Conservation (phyloP, 2,888 invertebrate species). For the Eulithis testata region DNA sequence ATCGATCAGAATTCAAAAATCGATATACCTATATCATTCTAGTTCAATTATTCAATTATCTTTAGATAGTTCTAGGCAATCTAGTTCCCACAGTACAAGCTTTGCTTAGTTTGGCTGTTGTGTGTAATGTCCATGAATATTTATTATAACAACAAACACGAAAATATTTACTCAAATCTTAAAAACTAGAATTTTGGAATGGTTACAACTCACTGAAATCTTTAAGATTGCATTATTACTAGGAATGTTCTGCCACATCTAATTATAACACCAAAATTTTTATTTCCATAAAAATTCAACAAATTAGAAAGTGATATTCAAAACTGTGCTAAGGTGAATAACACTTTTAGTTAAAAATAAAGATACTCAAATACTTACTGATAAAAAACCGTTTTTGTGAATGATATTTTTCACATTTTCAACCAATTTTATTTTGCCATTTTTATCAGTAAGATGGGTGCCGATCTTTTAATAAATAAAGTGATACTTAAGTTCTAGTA, state of each 20-base stretch:
- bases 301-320: constrained; percentile 24
- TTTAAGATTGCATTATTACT: neutral
- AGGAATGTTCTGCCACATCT: constrained; percentile 14
- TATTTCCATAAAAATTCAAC: neutral
- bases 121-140: no score
- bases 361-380: constrained; percentile 12
- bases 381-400: constrained; percentile 1
- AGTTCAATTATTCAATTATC: no score
- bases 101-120: no score
- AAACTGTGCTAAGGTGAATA: constrained; percentile 10
- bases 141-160: no score
- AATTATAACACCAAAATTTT: constrained; percentile 8
- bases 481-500: constrained; percentile 52
- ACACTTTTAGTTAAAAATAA: constrained; percentile 9
- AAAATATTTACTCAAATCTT: neutral
- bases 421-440: neutral
- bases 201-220: neutral
- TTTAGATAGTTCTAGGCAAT: no score
- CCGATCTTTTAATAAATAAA: constrained; percentile 23
- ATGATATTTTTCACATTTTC: neutral
- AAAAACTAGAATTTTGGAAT: constrained; percentile 11
- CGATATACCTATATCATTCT: no score
- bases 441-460: constrained; percentile 18
- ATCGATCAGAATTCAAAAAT: no score
- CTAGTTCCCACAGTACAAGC: neutral